A percentile compares a stretch with the other conserved stretches of the same genome.
Evolutionary conservation across 2,888 invertebrate genomes (phyloP).

Genomic region (Heliconius cydno): DNA sequence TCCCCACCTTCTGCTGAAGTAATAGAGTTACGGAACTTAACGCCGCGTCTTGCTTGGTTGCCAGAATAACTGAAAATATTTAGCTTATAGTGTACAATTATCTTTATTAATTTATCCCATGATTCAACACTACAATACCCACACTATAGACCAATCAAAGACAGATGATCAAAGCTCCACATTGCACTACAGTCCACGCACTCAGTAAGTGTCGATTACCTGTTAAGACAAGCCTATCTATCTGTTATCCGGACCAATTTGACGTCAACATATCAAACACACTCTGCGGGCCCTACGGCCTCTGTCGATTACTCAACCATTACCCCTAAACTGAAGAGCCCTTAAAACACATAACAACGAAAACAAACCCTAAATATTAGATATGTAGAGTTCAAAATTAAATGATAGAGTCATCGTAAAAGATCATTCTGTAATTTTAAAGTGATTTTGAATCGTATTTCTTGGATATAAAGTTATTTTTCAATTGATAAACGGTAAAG

Average conservation of each 20-base stretch:
- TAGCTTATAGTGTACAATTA: too few species aligned
- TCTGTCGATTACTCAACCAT: conserved; percentile 75
- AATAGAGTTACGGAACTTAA: not conserved
- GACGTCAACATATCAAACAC: conserved; percentile 67
- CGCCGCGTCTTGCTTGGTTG: not conserved
- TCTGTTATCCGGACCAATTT: conserved; percentile 26
- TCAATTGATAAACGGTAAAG: conserved; percentile 52
- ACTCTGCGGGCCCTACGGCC: conserved; percentile 59
- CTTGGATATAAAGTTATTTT: conserved; percentile 48
- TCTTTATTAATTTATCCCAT: not conserved
- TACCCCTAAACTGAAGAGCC: conserved; percentile 59
- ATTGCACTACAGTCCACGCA: not conserved
- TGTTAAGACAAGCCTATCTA: conserved; percentile 32
- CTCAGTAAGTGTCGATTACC: conserved; percentile 27
- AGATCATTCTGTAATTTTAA: conserved; percentile 42
- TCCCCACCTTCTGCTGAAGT: too few species aligned
- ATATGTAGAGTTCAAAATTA: conserved; percentile 48
- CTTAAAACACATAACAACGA: conserved; percentile 52
- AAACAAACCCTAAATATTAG: conserved; percentile 49
- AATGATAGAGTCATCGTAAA: conserved; percentile 34
- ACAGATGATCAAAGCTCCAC: not conserved
- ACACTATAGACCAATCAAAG: not conserved
- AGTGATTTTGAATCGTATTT: conserved; percentile 50
- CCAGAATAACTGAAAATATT: not conserved
- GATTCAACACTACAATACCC: not conserved